Base-by-base conservation (phyloP, 2,888 invertebrate species). In the Drosophila prolongata region DNA sequence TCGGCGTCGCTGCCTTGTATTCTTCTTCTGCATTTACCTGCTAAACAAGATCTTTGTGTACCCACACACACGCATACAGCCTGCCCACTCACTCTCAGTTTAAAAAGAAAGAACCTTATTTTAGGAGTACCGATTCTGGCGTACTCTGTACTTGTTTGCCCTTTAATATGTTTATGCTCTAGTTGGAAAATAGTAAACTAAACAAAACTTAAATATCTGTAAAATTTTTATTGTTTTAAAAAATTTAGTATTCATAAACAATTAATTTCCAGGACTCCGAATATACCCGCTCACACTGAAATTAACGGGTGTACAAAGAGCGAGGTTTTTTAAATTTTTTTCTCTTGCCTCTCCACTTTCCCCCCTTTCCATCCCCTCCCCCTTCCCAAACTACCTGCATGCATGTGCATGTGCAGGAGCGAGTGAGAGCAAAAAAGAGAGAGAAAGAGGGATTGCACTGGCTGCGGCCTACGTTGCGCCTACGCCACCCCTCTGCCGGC, bases 31-130 rank as follows among this genome's bases (percentile, higher is more conserved):
- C 52, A 55, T 44, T 73, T 85, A 77, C 87, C 86, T 84, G 82
- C 85, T 81, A 73, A 84, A 77, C 89, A 89, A 87, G 89, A 84
- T 84, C 89, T 89, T 78, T 84, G 77, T 84, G 75, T 70, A 57
- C 68, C 66, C 61, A 54, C 66, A 47, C 67, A 60, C 65, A 58
- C 46, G 38, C 49, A 14, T 37, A 53, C 55, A 58, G 49, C 54
- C 61, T 80, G 74, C 81, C 79, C 79, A 70, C 82, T 80, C 79
- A 66, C 73, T 70, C 80, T 58, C 60, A 54, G 53, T 54, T 42
- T 34, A 27, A 76, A 72, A 60, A 73, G 60, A 40, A 56, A 58
- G 58, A 58, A 55, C 65, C 10, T 47, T 47, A 13, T 66, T 69
- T 53, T 72, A 57, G 68, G 66, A 13, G 53, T 54, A 10, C 10